Evolutionary conservation across 23 tunicate species (phyloP), one percentile per base, ranked within the genome.

Genomic region (Halocynthia roretzi): DNA sequence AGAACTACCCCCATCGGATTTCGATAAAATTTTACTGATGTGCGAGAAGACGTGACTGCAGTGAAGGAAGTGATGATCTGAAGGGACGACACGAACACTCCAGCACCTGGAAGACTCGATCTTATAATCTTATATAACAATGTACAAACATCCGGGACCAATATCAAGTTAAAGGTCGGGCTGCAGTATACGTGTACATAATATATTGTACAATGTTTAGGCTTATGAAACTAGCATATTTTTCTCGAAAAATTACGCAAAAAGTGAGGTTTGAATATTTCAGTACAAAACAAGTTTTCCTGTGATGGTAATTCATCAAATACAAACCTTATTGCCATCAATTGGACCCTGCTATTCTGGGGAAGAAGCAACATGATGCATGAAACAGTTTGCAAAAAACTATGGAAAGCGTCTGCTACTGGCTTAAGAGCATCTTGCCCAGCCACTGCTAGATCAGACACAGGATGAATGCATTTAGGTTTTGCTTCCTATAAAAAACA

Each of bases 21-120:
- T 85, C 44, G 90, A 85, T n/a, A 85, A 71, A 6, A 85, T 80
- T 66, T 85, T 76, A 58, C 92, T 81, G 78, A 86, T 81, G 66
- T 86, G 85, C 6, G 85, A 81, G 56, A 86, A 86, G 22, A 86
- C 85, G 18, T 86, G 60, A 70, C 92, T 86, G 68, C 76, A 31
- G 31, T 81, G 85, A 49, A 86, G 78, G 72, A 86, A 86, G 51
- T 81, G 82, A 52, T 86, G 92, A 61, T 86, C 92, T 55, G 92
- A 76, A 8, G 92, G 85, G n/a, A 81, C 82, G 31, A 86, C 85
- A 51, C 80, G 80, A 5, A 86, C 14, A 56, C 85, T 86, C 85
- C 85, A 81, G 54, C 92, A 86, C 50, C 92, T 86, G 69, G 56
- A 11, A 40, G 51, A 31, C 44, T 31, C 44, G 4, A 31, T 31